phyloP scores from a whole-genome alignment of 2,888 invertebrate species.

The Thyatira batis region DNA sequence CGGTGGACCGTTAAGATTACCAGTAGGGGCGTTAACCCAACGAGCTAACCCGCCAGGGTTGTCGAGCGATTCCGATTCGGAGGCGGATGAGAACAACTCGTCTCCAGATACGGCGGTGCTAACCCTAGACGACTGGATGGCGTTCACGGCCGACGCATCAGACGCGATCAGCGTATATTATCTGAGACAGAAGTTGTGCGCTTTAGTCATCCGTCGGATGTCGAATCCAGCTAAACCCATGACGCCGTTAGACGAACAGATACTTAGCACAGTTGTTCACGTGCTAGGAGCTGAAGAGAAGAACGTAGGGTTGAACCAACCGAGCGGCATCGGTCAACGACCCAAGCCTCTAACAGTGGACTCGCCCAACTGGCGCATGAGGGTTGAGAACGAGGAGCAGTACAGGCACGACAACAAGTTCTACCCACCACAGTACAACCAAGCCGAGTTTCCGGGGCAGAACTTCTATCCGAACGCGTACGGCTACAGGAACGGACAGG shows the following conservation, averaged over 20 bases:
- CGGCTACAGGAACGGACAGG: conserved; percentile 49
- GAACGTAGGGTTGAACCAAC: conserved; percentile 86
- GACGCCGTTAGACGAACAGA: conserved; percentile 85
- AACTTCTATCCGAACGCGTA: conserved; percentile 53
- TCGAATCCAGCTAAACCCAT: conserved; percentile 81
- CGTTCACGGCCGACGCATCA: conserved; percentile 86
- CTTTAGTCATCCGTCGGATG: conserved; percentile 85
- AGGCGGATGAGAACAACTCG: conserved; percentile 63
- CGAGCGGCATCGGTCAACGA: conserved; percentile 88
- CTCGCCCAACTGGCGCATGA: conserved; percentile 70
- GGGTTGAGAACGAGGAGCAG: conserved; percentile 53
- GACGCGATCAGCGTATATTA: conserved; percentile 85
- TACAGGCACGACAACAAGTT: conserved; percentile 46
- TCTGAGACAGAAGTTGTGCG: conserved; percentile 88
- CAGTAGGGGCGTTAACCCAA: conserved; percentile 70
- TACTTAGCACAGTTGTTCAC: conserved; percentile 85
- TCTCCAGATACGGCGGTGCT: conserved; percentile 72
- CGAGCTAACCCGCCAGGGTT: conserved; percentile 71
- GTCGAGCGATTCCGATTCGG: conserved; percentile 75
- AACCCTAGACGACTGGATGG: conserved; percentile 88
- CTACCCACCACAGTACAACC: conserved; percentile 44
- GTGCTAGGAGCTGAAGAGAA: conserved; percentile 88
- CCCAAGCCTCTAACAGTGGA: conserved; percentile 86
- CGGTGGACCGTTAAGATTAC: conserved; percentile 86
- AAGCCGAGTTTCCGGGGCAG: conserved; percentile 41